These are phyloP conservation scores for Leiothrix lutea DNA, from an alignment of 2,113 vertebrate genomes.

Conservation along the genomic window DNA sequence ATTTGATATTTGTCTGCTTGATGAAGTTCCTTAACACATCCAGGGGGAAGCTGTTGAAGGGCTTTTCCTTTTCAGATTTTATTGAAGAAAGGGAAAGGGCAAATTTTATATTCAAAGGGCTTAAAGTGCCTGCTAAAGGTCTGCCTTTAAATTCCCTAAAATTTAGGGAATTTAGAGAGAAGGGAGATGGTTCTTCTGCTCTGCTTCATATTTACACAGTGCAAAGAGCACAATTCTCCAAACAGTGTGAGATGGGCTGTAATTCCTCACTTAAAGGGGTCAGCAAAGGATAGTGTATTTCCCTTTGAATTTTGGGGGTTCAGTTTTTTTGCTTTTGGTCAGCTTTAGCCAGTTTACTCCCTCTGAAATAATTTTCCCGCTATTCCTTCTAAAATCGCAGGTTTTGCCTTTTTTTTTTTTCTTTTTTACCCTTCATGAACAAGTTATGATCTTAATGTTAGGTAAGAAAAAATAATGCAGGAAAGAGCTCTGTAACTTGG, in stretches of 20 bases:
- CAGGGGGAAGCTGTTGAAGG: not conserved
- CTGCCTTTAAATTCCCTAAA: constrained; percentile 41
- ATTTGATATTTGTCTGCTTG: not conserved
- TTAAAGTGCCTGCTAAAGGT: not conserved
- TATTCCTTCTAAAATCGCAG: not conserved
- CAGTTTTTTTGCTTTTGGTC: not conserved
- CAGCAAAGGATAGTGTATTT: constrained; percentile 28
- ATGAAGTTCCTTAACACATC: not conserved
- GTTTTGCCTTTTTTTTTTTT: not conserved
- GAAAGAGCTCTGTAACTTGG: not conserved
- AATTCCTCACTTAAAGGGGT: not conserved
- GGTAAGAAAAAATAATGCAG: not conserved
- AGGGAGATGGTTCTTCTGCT: not conserved
- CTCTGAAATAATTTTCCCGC: not conserved
- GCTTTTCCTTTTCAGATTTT: not conserved
- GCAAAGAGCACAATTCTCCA: not conserved
- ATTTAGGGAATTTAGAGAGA: constrained; percentile 4
- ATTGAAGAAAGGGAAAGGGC: not conserved
- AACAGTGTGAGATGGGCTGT: constrained; percentile 6
- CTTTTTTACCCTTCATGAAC: not conserved
- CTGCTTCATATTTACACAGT: not conserved
- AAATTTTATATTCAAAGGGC: not conserved
- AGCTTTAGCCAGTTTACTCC: not conserved
- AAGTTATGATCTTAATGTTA: not conserved
- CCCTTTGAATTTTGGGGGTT: not conserved